Evolutionary conservation across 2,888 invertebrate genomes (phyloP).

Genomic region (Erebia palarica): DNA sequence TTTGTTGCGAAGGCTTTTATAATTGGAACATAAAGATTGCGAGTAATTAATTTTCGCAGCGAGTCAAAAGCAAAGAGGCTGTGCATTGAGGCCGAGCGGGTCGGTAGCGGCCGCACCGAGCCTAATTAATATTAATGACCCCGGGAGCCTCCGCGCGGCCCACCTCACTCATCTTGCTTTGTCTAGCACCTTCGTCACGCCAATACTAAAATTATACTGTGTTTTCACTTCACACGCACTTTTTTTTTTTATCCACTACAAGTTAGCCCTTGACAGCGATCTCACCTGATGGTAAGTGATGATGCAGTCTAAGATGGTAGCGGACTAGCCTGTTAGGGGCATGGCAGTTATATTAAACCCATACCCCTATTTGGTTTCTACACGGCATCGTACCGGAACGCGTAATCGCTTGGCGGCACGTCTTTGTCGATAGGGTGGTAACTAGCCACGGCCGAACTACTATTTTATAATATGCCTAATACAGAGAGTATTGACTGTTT

Average conservation of each 20-base stretch:
- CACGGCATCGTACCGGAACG: no score
- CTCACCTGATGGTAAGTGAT: no score
- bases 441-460: no score
- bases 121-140: conserved; percentile 82
- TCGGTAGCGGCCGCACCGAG: conserved; percentile 62
- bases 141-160: conserved; percentile 61
- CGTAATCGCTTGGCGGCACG: no score
- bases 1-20: conserved; percentile 83
- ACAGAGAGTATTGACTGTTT: no score
- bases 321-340: no score
- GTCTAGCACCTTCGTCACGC: conserved; percentile 59
- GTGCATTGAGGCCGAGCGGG: conserved; percentile 70
- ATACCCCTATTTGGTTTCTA: no score
- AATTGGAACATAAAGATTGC: conserved; percentile 83
- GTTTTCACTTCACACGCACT: conserved; percentile 33
- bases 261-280: no score
- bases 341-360: no score
- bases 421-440: no score
- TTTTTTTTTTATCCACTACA: neutral
- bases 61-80: conserved; percentile 81
- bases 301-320: no score
- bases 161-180: conserved; percentile 57
- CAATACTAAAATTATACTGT: conserved; percentile 31
- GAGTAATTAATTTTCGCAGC: conserved; percentile 83
- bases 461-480: no score